Evolutionary conservation across 2,888 invertebrate species (phyloP).

Genomic region (Dasysyrphus albostriatus): DNA sequence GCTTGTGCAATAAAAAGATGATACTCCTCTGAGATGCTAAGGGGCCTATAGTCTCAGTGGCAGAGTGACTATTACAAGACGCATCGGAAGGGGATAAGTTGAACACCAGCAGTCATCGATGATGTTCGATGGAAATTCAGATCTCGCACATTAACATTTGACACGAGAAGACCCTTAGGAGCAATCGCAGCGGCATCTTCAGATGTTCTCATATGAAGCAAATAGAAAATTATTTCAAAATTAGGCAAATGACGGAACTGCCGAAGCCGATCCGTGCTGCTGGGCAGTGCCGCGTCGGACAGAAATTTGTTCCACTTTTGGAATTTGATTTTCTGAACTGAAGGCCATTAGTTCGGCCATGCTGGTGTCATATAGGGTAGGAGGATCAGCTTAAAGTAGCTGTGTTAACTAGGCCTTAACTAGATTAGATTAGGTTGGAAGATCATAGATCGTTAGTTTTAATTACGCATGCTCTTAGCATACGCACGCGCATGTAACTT

Average conservation of each 20-base stretch:
- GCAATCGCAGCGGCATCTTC: slow-evolving; percentile 44
- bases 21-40: slow-evolving; percentile 24
- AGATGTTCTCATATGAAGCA: slow-evolving; percentile 35
- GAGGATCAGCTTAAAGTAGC: slow-evolving; percentile 69
- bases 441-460: slow-evolving; percentile 57
- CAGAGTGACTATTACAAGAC: slow-evolving; percentile 1
- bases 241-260: slow-evolving; percentile 58
- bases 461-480: slow-evolving; percentile 62
- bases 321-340: slow-evolving; percentile 10
- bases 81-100: slow-evolving; percentile 34
- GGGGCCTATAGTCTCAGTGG: not conserved
- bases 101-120: slow-evolving; percentile 61
- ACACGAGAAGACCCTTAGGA: slow-evolving; percentile 69
- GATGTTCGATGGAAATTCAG: slow-evolving; percentile 60
- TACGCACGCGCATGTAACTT: not conserved
- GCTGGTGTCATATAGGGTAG: slow-evolving; percentile 50
- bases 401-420: slow-evolving; percentile 68
- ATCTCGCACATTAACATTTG: slow-evolving; percentile 64
- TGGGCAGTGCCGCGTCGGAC: slow-evolving; percentile 1
- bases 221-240: slow-evolving; percentile 51
- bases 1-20: slow-evolving; percentile 60
- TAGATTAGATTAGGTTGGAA: slow-evolving; percentile 65
- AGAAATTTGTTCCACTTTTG: slow-evolving; percentile 68
- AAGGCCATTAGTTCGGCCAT: not conserved
- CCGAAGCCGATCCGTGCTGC: not conserved